Conservation (phyloP, 2,797 vertebrate genomes). For the Balearica regulorum region DNA sequence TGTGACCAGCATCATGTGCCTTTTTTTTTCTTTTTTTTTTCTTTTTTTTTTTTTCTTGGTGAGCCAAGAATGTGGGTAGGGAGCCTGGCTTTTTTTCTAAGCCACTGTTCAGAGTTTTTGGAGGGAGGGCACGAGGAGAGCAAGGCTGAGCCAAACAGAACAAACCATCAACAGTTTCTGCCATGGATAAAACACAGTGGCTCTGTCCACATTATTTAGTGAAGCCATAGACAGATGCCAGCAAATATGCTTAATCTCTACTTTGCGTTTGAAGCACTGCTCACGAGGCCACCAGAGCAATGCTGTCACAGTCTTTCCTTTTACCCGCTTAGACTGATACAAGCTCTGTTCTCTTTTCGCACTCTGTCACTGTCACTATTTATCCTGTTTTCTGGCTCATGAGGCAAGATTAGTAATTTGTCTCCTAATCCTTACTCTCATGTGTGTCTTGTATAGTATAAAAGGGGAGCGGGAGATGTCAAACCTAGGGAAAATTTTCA, state of each 20-base stretch:
- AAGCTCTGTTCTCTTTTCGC: conserved; percentile 9
- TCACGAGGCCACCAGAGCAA: conserved; percentile 1
- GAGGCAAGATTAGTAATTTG: not conserved
- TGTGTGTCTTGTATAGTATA: not conserved
- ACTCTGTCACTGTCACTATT: not conserved
- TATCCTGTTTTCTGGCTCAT: not conserved
- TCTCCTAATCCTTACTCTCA: not conserved
- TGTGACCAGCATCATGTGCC: not conserved
- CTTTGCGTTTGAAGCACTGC: not conserved
- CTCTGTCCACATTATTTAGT: not conserved
- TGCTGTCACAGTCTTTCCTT: not conserved
- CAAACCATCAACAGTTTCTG: not conserved
- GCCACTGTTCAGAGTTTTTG: not conserved
- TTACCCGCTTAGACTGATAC: not conserved
- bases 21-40: not conserved
- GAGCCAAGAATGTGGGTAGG: not conserved
- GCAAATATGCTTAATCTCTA: conserved; percentile 19
- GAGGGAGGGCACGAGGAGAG: not conserved
- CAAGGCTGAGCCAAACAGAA: conserved; percentile 10
- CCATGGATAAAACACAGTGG: not conserved
- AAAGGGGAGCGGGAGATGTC: not conserved
- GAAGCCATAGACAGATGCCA: conserved; percentile 18
- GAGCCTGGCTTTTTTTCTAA: not conserved
- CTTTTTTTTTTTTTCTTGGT: not conserved
- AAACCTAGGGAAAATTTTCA: not conserved